phyloP scores from a whole-genome alignment of 2,113 vertebrate species.

The Apodemus speciosus region DNA sequence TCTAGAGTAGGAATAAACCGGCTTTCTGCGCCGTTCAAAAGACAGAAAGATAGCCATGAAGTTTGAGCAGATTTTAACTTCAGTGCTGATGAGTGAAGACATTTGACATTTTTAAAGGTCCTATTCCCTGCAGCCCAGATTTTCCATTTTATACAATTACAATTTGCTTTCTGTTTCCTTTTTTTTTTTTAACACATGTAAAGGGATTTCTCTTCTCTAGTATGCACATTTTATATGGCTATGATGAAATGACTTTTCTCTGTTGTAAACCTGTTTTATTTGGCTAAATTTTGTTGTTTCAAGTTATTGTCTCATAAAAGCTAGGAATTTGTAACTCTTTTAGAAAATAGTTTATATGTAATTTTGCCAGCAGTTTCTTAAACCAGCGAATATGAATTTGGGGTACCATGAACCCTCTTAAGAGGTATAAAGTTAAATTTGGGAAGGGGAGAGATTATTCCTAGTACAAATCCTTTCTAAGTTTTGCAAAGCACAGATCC shows the following conservation, averaged over 20 bases:
- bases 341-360: conserved; percentile 36
- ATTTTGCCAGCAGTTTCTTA: not conserved
- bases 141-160: not conserved
- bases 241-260: conserved; percentile 40
- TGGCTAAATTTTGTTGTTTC: conserved; percentile 50
- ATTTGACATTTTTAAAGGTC: conserved; percentile 11
- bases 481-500: not conserved
- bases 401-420: not conserved
- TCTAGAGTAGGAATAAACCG: not conserved
- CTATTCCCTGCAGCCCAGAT: not conserved
- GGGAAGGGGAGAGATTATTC: not conserved
- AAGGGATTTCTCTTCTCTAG: conserved; percentile 40
- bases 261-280: conserved; percentile 21
- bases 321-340: conserved; percentile 24
- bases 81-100: not conserved
- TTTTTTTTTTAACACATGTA: conserved; percentile 44
- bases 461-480: not conserved
- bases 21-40: not conserved
- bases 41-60: not conserved
- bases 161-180: conserved; percentile 12
- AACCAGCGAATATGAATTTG: conserved; percentile 21
- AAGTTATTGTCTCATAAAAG: conserved; percentile 54
- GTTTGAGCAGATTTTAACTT: not conserved
- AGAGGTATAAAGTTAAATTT: conserved; percentile 15
- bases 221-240: not conserved